Evolutionary conservation across 1,140 invertebrate genomes (phyloP), one percentile per base, ranked within the genome.

Genomic region (Heliconius congener): DNA sequence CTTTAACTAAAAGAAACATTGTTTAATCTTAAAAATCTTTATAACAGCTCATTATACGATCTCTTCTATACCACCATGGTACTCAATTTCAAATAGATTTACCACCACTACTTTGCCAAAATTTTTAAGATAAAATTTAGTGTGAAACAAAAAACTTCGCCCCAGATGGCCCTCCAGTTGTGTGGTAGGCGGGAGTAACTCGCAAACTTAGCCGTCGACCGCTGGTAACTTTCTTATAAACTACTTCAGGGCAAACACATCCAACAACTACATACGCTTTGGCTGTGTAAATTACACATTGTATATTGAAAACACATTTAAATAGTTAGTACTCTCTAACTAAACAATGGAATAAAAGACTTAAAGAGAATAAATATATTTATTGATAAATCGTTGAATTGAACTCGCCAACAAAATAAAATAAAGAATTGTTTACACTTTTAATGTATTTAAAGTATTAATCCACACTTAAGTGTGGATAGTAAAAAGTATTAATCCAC

Each of bases 131-230:
- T 46, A 73, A 46, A 60, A 57, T 73, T 42, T 46, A 72, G 78
- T 77, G 42, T 71, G 70, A 81, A 81, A 81, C 75, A 75, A 75
- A 23, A 83, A 81, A 72, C 66, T 79, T 72, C 75, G 73, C 81
- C 73, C 81, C 80, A 86, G 80, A 84, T 83, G 74, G 80, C 80
- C 78, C 78, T 71, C 79, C 81, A 82, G 84, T 81, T 83, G 81
- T 85, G 78, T 87, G 84, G 71, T 76, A 86, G 83, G 82, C 83
- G 84, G 82, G 81, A 76, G 77, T 80, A 81, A 85, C 82, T 86
- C 77, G 78, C 72, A 82, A 87, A 88, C 81, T 86, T 87, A 39
- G 83, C 75, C 84, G 81, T 84, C 75, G 80, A 42, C 52, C 57
- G 50, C 75, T 74, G 46, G 34, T 52, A 82, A 82, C 74, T 82